Base-by-base conservation (phyloP, 2,797 vertebrate species). In the Odontamblyopus lacepedii region DNA sequence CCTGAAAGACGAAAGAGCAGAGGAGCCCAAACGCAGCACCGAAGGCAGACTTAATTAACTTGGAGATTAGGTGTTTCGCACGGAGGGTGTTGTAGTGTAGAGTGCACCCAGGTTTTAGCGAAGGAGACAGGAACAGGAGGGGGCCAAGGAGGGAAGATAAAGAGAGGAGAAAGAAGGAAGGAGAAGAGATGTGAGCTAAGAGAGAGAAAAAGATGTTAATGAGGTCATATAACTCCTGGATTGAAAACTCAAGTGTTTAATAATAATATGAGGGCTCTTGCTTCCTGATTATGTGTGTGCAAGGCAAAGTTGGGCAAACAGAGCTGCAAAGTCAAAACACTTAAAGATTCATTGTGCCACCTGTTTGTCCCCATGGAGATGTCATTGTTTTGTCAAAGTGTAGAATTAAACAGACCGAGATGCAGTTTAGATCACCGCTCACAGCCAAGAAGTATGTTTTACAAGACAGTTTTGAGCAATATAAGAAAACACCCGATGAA, bases 161-260 rank as follows among this genome's bases (percentile, higher is more conserved):
- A 73, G 65, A 72, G 77, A 2, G 64, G 68, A 82, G 51, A 76
- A 75, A 23, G 61, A 70, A 70, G 44, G 75, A 71, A 74, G 70
- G 75, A 70, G 71, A 0, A 7, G 27, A 2, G 13, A 29, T 8
- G 59, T 56, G 75, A 74, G 62, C 41, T 66, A 73, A 44, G 59
- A 73, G 77, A 67, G 75, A 81, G 72, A 73, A 77, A 68, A 77
- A 6, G 70, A 80, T 91, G 90, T 89, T 91, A 93, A 92, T 94
- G 86, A 92, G 90, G 92, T 91, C 88, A 86, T 87, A 85, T 80
- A 87, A 85, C 89, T 89, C 83, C 85, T 88, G 91, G 88, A 91
- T 92, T 90, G 87, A 90, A 88, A 91, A 91, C 85, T 87, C 86
- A 79, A 87, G 86, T 83, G 79, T 85, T 90, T 91, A 89, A 93